Conservation (phyloP, 2,888 invertebrate species). For the Eupithecia dodoneata region DNA sequence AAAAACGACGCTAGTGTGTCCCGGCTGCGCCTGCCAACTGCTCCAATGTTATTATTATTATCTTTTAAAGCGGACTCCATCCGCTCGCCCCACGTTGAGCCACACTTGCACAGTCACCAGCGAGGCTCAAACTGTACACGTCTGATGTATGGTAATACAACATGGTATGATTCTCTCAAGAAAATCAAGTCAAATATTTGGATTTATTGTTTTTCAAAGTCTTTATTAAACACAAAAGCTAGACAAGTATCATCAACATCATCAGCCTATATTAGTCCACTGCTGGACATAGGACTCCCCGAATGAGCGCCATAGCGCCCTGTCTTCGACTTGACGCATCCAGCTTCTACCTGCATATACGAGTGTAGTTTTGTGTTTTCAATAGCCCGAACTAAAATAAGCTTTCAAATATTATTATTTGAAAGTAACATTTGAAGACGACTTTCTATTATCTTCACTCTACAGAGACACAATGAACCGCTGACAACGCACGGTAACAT, state of each 20-base stretch:
- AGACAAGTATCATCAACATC: too few relatives aligned
- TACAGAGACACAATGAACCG: background rate
- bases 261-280: too few relatives aligned
- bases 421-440: too few relatives aligned
- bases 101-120: background rate
- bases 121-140: background rate
- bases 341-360: too few relatives aligned
- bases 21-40: slow-evolving; percentile 72
- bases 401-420: background rate
- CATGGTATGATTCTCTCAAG: background rate
- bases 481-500: background rate
- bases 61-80: slow-evolving; percentile 48
- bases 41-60: slow-evolving; percentile 72
- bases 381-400: background rate
- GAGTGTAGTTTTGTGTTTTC: too few relatives aligned
- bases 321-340: too few relatives aligned
- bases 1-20: slow-evolving; percentile 51
- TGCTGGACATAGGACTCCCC: too few relatives aligned
- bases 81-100: slow-evolving; percentile 4
- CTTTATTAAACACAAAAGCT: too few relatives aligned
- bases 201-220: too few relatives aligned
- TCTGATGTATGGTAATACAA: background rate
- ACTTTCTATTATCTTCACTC: background rate
- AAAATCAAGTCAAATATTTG: background rate
- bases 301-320: too few relatives aligned